Evolutionary conservation across 2,888 invertebrate species (phyloP), one percentile per base, ranked within the genome.

Genomic region (Pammene fasciana): DNA sequence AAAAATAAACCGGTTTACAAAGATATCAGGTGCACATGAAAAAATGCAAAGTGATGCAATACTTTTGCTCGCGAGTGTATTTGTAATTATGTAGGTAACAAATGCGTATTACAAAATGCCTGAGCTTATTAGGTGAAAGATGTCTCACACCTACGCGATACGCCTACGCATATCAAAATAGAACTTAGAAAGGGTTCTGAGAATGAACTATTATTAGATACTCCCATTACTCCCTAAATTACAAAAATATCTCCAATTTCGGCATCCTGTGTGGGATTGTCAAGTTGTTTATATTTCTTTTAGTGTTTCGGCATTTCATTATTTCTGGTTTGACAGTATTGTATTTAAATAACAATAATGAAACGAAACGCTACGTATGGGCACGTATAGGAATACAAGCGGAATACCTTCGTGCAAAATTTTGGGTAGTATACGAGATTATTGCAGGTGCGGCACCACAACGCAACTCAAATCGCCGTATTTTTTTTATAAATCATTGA

Each of bases 141-240:
- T 52, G 43, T 62, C 60, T 73, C 66, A 72, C 72, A 45, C 78
- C 79, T 73, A 79, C 79, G 55, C 73, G 67, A 54, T 68, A 73
- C 72, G 57, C 76, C 75, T 75, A 78, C 77, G 34, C 68, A 50
- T 38, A 16, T 41, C 14, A 26, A 65, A 65, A 60, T 65, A 65
- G 54, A 54, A 10, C 2, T 34, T 11, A 34, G 46, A 60, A 60
- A 46, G 57, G 46, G 65, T 60, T 65, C 52, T 7, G 16, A 45
- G 26, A 5, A 18, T 8, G 7, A 18, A 41, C 54, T 65, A 70
- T 48, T 60, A 65, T 65, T 54, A 65, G 57, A 54, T 52, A 54
- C 41, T 34, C 52, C 68, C 54, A 52, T 46, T 52, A 54, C 41
- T 34, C 52, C 68, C 54, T 45, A 64, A 70, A 57, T 26, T 64